Conservation (phyloP, 2,888 invertebrate species). For the Aporophyla lueneburgensis region DNA sequence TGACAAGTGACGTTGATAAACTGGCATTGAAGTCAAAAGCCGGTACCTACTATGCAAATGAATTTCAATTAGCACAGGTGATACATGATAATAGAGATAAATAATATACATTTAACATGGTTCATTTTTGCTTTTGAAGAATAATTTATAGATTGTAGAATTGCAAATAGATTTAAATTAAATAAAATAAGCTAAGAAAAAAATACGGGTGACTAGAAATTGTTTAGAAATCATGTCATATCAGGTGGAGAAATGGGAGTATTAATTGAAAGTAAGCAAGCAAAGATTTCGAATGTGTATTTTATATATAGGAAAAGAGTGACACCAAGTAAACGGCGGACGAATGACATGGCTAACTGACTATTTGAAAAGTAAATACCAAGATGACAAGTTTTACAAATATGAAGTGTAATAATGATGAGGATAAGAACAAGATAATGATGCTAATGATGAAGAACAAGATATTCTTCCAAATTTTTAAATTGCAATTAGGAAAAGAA, state of each 20-base stretch:
- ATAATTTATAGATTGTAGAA: slow-evolving; percentile 23
- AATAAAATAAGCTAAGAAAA: neutral
- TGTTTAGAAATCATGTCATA: neutral
- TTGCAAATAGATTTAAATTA: slow-evolving; percentile 14
- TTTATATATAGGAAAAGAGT: neutral
- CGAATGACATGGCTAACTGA: too few relatives aligned
- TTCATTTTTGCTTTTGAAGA: slow-evolving; percentile 22
- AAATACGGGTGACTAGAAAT: neutral
- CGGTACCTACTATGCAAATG: slow-evolving; percentile 50
- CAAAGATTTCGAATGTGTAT: neutral
- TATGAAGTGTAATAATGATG: too few relatives aligned
- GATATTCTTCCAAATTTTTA: neutral
- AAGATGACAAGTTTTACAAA: neutral
- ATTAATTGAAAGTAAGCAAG: neutral
- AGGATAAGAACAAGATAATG: too few relatives aligned
- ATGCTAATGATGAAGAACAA: neutral
- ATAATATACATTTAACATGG: slow-evolving; percentile 12
- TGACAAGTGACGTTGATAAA: slow-evolving; percentile 48
- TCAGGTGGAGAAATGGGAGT: too few relatives aligned
- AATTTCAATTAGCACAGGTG: slow-evolving; percentile 59
- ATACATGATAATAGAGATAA: slow-evolving; percentile 26
- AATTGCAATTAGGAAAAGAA: neutral
- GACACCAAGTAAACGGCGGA: neutral
- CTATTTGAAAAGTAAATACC: neutral
- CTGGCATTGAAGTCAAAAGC: slow-evolving; percentile 40